Evolutionary conservation across 1,140 invertebrate genomes (phyloP).

Genomic region (Macrocentrus cingulum): DNA sequence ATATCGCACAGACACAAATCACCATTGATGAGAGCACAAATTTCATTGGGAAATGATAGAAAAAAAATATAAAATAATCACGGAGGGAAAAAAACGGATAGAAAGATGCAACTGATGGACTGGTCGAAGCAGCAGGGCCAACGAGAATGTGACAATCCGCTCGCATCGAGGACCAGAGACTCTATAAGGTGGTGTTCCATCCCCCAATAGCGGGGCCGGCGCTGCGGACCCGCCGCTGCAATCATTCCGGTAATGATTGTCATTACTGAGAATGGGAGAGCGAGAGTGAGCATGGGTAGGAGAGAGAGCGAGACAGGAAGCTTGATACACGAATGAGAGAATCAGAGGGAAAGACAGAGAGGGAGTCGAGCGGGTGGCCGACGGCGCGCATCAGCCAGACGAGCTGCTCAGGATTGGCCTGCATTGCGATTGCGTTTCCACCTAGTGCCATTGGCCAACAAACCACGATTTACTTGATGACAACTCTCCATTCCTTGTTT

Average conservation of each 20-base stretch:
- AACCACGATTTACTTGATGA: slow-evolving; percentile 36
- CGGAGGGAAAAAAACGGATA: too few species aligned
- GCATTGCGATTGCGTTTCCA: slow-evolving; percentile 48
- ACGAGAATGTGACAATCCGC: slow-evolving; percentile 47
- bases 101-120: not conserved
- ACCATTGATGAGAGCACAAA: too few species aligned
- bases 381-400: slow-evolving; percentile 25
- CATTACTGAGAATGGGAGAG: slow-evolving; percentile 50
- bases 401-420: slow-evolving; percentile 41
- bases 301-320: slow-evolving; percentile 7
- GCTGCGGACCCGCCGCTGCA: slow-evolving; percentile 46
- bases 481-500: slow-evolving; percentile 4
- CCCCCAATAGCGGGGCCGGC: slow-evolving; percentile 44
- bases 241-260: slow-evolving; percentile 56
- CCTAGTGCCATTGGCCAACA: slow-evolving; percentile 47
- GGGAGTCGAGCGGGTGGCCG: slow-evolving; percentile 12
- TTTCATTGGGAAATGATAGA: too few species aligned
- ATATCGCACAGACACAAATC: too few species aligned
- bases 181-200: slow-evolving; percentile 51
- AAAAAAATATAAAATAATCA: too few species aligned
- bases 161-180: slow-evolving; percentile 51
- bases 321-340: slow-evolving; percentile 9
- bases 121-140: slow-evolving; percentile 5
- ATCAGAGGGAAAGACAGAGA: slow-evolving; percentile 12
- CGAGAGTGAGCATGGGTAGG: slow-evolving; percentile 28